Conservation (phyloP, 2,113 vertebrate species). For the Reinhardtius hippoglossoides region DNA sequence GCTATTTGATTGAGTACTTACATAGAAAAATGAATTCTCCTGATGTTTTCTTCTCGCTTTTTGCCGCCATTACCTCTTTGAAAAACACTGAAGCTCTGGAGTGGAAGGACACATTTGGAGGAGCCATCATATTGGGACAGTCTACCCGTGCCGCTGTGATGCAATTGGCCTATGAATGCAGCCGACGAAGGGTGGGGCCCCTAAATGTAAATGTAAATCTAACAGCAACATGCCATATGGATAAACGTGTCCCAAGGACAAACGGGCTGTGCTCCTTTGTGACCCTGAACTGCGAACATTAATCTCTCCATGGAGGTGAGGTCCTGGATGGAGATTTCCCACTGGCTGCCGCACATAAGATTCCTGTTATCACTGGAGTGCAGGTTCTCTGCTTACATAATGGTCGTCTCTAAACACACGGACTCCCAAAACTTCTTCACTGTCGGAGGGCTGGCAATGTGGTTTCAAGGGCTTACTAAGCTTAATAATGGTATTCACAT, state of each 20-base stretch:
- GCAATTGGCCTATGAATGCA: no score
- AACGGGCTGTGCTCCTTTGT: slow-evolving; percentile 54
- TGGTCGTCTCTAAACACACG: slow-evolving; percentile 53
- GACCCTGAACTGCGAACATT: slow-evolving; percentile 60
- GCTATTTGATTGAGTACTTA: no score
- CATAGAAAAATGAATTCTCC: no score
- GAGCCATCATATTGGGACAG: no score
- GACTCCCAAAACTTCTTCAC: slow-evolving; percentile 42
- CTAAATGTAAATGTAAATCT: slow-evolving; percentile 28
- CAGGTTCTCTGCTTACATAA: slow-evolving; percentile 75
- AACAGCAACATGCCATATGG: slow-evolving; percentile 24
- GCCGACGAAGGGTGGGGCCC: no score
- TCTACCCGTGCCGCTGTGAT: no score
- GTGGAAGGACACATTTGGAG: no score
- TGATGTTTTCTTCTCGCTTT: no score
- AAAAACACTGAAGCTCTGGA: no score
- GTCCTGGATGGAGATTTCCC: slow-evolving; percentile 65
- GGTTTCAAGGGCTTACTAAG: slow-evolving; percentile 71
- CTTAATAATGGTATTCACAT: slow-evolving; percentile 21
- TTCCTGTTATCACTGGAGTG: slow-evolving; percentile 73
- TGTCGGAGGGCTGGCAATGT: slow-evolving; percentile 52
- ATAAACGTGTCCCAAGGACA: slow-evolving; percentile 57
- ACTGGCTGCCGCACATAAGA: slow-evolving; percentile 63
- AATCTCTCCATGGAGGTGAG: slow-evolving; percentile 73
- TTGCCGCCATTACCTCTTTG: no score